These are phyloP conservation scores for Acanthurus tractus DNA, from an alignment of 2,797 vertebrate genomes.

Conservation along the genomic window DNA sequence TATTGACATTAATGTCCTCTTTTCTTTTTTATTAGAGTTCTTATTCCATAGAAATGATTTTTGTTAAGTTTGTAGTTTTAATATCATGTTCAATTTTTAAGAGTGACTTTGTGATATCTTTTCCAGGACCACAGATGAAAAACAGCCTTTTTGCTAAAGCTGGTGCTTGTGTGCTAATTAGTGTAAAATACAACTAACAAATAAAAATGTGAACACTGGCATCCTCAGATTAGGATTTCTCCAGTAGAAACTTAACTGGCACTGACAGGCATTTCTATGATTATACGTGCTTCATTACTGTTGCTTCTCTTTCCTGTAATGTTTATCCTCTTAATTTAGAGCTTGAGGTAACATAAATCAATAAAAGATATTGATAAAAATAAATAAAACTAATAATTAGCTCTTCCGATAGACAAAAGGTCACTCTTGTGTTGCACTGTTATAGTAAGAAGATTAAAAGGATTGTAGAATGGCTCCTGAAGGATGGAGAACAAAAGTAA, in stretches of 20 bases:
- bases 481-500: conserved; percentile 9
- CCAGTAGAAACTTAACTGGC: neutral
- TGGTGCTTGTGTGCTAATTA: too few species aligned
- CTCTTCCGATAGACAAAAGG: neutral
- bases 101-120: too few species aligned
- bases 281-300: neutral
- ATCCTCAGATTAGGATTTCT: neutral
- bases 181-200: too few species aligned
- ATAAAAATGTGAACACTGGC: too few species aligned
- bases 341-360: neutral
- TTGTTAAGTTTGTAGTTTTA: too few species aligned
- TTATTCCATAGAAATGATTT: too few species aligned
- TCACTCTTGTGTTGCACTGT: neutral
- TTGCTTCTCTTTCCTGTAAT: neutral
- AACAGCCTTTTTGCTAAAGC: too few species aligned
- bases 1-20: too few species aligned
- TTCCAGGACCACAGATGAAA: too few species aligned
- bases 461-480: neutral
- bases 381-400: neutral
- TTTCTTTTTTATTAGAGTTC: too few species aligned
- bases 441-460: conserved; percentile 1
- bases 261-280: neutral
- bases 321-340: neutral
- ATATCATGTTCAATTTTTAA: too few species aligned
- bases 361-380: neutral